These are phyloP conservation scores for Trachelus stipa DNA, from an alignment of 2,888 invertebrate species.

Conservation along the genomic window DNA sequence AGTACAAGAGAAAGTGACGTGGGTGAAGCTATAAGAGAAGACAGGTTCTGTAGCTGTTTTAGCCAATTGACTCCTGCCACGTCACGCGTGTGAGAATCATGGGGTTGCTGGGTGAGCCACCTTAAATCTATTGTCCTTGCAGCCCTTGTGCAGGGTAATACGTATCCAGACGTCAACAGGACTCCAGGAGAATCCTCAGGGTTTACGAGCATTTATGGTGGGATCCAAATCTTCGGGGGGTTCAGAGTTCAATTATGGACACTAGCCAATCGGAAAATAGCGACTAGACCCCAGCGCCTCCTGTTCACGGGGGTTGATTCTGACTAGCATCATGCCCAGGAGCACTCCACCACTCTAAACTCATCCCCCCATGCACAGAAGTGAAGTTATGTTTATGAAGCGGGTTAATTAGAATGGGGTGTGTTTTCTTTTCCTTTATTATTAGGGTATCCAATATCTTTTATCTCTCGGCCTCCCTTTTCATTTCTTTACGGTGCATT, in stretches of 20 bases:
- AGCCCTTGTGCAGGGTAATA: background rate
- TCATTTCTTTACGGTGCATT: background rate
- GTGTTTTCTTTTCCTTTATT: background rate
- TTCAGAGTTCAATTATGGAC: constrained; percentile 51
- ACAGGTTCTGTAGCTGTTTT: constrained; percentile 1
- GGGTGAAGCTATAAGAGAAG: background rate
- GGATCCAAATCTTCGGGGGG: constrained; percentile 26
- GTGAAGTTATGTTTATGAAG: constrained; percentile 49
- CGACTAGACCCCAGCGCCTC: constrained; percentile 29
- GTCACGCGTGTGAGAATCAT: constrained; percentile 35
- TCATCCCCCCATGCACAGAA: constrained; percentile 3
- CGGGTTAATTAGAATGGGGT: constrained; percentile 45
- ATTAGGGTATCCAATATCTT: background rate
- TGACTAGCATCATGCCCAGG: constrained; percentile 4
- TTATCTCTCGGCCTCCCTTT: background rate
- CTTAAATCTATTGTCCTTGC: constrained; percentile 40
- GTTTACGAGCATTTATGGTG: constrained; percentile 44
- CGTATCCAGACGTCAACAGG: background rate
- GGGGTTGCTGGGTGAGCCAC: constrained; percentile 23
- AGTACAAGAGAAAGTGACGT: background rate
- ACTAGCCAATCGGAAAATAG: constrained; percentile 58
- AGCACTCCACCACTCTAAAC: constrained; percentile 17
- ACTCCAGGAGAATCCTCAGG: background rate
- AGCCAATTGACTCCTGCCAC: constrained; percentile 25
- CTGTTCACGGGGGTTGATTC: constrained; percentile 5